Conservation (phyloP, 2,797 vertebrate species). For the Eidolon dupreanum region DNA sequence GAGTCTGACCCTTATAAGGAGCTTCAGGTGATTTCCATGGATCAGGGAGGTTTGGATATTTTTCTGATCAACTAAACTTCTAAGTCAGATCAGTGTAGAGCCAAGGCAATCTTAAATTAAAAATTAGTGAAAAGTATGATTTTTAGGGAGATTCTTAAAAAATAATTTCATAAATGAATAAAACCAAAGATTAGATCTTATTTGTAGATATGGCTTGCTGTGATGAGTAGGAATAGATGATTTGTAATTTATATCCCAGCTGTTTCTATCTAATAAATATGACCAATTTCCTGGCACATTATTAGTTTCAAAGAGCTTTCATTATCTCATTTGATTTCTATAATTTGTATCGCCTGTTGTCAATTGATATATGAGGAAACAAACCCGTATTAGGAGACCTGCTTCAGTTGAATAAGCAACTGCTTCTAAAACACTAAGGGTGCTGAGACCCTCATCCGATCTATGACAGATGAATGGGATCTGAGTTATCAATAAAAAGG, state of each 20-base stretch:
- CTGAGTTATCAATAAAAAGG: background rate
- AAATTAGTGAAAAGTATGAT: background rate
- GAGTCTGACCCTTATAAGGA: background rate
- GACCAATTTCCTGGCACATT: background rate
- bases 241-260: background rate
- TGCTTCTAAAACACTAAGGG: background rate
- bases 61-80: background rate
- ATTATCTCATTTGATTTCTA: background rate
- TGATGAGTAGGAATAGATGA: background rate
- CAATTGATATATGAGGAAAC: background rate
- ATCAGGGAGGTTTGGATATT: background rate
- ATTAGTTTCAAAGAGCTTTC: background rate
- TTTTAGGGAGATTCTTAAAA: background rate
- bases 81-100: background rate
- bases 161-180: background rate
- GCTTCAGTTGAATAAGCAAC: background rate
- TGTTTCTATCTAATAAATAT: background rate
- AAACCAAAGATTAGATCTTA: background rate
- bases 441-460: background rate
- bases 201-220: background rate
- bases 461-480: background rate
- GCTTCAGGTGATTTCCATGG: background rate
- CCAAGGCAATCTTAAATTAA: background rate
- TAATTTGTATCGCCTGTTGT: background rate
- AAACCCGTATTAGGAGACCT: background rate